These are phyloP conservation scores for Colostygia pectinataria DNA, from an alignment of 2,888 invertebrate genomes.

Conservation along the genomic window DNA sequence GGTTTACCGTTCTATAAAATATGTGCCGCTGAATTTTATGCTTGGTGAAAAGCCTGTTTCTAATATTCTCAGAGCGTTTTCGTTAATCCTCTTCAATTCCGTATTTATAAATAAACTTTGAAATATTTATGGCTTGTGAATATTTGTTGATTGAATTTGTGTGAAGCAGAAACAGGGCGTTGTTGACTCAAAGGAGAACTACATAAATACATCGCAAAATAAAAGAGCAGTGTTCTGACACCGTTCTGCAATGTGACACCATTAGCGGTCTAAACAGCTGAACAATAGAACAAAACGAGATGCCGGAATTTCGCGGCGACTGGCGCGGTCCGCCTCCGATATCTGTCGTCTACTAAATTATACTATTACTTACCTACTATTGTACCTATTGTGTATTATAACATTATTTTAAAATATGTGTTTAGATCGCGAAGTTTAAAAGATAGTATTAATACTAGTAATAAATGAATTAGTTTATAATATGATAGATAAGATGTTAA, in stretches of 20 bases:
- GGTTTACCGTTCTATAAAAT: slow-evolving; percentile 37
- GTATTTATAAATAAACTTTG: neutral
- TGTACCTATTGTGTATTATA: slow-evolving; percentile 5
- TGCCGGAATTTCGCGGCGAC: slow-evolving; percentile 65
- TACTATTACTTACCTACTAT: slow-evolving; percentile 2
- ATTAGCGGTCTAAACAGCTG: slow-evolving; percentile 62
- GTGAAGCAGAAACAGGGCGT: neutral
- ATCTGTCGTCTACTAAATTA: slow-evolving; percentile 29
- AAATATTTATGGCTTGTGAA: neutral
- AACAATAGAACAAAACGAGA: slow-evolving; percentile 67
- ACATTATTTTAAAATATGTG: neutral
- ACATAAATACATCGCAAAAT: slow-evolving; percentile 55
- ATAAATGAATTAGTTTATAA: no score
- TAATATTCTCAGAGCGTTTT: neutral
- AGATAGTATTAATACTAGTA: no score
- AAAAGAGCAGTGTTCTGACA: slow-evolving; percentile 51
- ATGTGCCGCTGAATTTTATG: slow-evolving; percentile 20
- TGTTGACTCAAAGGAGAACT: slow-evolving; percentile 36
- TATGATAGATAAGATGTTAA: no score
- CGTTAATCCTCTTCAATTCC: neutral
- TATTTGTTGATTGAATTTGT: neutral
- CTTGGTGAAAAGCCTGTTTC: slow-evolving; percentile 7
- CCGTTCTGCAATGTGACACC: slow-evolving; percentile 77
- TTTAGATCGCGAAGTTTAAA: no score
- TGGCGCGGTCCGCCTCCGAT: slow-evolving; percentile 29